phyloP scores from a whole-genome alignment of 2,113 vertebrate genomes.

The Marmota flaviventris region DNA sequence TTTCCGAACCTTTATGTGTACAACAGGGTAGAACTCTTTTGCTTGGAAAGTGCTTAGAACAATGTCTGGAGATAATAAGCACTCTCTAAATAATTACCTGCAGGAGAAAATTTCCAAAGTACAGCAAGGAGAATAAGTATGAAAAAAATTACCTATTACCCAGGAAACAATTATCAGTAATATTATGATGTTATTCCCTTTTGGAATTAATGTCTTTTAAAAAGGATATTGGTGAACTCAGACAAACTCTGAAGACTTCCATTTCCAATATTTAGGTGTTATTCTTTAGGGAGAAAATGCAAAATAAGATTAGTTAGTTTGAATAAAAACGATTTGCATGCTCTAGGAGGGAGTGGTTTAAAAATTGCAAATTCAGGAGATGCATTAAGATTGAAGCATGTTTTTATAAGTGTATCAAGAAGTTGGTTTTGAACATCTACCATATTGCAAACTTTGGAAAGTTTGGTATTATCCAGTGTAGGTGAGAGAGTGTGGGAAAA shows the following conservation, averaged over 20 bases:
- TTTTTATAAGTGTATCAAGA: not conserved
- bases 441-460: not conserved
- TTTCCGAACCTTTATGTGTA: not conserved
- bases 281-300: conserved; percentile 58
- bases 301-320: conserved; percentile 29
- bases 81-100: not conserved
- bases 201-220: not conserved
- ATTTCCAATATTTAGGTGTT: not conserved
- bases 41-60: not conserved
- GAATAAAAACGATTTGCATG: not conserved
- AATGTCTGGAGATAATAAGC: not conserved
- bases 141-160: not conserved
- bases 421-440: not conserved
- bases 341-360: not conserved
- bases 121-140: conserved; percentile 19
- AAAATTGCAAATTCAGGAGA: conserved; percentile 27
- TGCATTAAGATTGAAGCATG: conserved; percentile 6
- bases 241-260: not conserved
- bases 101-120: conserved; percentile 18
- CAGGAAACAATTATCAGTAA: not conserved
- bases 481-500: not conserved
- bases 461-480: not conserved
- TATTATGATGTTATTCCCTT: conserved; percentile 5
- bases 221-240: conserved; percentile 39
- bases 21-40: not conserved